Evolutionary conservation across 2,888 invertebrate species (phyloP).

Genomic region (Druceiella hillmani): DNA sequence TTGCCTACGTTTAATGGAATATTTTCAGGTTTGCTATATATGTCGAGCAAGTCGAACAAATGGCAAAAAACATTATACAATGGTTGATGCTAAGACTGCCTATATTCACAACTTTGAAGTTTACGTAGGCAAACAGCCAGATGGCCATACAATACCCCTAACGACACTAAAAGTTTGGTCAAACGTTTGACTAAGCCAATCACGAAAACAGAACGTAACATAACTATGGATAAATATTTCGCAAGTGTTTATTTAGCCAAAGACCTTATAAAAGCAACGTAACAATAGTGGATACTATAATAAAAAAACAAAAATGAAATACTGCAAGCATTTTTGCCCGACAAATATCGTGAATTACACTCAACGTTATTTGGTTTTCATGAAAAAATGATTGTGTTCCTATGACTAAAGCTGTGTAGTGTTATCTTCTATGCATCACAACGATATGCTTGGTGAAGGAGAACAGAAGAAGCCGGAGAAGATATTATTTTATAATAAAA

Average conservation of each 20-base stretch:
- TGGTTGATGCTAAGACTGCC: too few relatives aligned
- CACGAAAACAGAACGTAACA: slow-evolving; percentile 8
- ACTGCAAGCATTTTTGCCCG: slow-evolving; percentile 6
- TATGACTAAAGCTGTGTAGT: slow-evolving; percentile 7
- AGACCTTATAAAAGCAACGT: slow-evolving; percentile 6
- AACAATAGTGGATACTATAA: too few relatives aligned
- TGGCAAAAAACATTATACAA: too few relatives aligned
- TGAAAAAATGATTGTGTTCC: slow-evolving; percentile 5
- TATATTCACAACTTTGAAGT: too few relatives aligned
- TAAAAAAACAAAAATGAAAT: slow-evolving; percentile 2
- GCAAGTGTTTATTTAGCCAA: slow-evolving; percentile 7
- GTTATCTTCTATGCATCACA: slow-evolving; percentile 6
- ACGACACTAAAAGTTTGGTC: slow-evolving; percentile 2
- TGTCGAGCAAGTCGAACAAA: too few relatives aligned
- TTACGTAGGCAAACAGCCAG: too few relatives aligned
- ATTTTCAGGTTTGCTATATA: too few relatives aligned
- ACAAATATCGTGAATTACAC: slow-evolving; percentile 5
- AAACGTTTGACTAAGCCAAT: slow-evolving; percentile 7
- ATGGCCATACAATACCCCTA: too few relatives aligned
- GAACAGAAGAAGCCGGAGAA: slow-evolving; percentile 4
- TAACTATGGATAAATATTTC: slow-evolving; percentile 7
- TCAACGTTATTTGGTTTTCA: slow-evolving; percentile 9
- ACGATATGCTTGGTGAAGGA: slow-evolving; percentile 4
- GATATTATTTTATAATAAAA: slow-evolving; percentile 3
- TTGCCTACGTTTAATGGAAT: too few relatives aligned